Evolutionary conservation across 2,113 vertebrate species (phyloP).

Genomic region (Xiphophorus hellerii): DNA sequence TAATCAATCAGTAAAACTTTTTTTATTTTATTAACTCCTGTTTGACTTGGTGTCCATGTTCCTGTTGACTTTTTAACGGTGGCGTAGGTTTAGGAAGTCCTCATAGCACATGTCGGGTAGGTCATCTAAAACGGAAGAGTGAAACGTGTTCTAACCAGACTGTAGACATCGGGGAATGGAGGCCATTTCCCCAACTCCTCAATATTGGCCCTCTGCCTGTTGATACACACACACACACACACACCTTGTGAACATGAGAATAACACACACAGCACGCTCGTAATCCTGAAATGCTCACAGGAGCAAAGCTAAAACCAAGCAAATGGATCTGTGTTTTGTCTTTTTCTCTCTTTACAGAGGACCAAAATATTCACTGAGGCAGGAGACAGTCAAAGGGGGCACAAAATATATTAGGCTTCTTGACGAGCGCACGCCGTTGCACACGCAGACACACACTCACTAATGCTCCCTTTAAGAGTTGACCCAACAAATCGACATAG

Average conservation of each 20-base stretch:
- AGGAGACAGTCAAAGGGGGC: not conserved
- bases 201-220: constrained; percentile 55
- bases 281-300: constrained; percentile 21
- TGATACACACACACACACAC: constrained; percentile 15
- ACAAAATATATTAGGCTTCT: constrained; percentile 23
- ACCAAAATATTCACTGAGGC: constrained; percentile 12
- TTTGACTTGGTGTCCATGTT: not conserved
- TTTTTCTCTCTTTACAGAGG: not conserved
- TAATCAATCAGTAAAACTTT: not conserved
- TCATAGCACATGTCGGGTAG: constrained; percentile 23
- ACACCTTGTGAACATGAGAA: not conserved
- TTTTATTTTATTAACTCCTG: not conserved
- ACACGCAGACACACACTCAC: not conserved
- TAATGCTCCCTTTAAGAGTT: constrained; percentile 52
- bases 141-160: constrained; percentile 71
- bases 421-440: constrained; percentile 26
- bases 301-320: constrained; percentile 11
- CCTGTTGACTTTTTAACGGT: constrained; percentile 10
- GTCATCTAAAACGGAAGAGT: constrained; percentile 63
- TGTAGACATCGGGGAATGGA: constrained; percentile 67
- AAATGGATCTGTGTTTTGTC: constrained; percentile 18
- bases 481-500: constrained; percentile 64
- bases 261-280: constrained; percentile 8
- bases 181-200: constrained; percentile 53
- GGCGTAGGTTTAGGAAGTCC: not conserved